Evolutionary conservation across 2,888 invertebrate genomes (phyloP).

Genomic region (Nomada goodeniana): DNA sequence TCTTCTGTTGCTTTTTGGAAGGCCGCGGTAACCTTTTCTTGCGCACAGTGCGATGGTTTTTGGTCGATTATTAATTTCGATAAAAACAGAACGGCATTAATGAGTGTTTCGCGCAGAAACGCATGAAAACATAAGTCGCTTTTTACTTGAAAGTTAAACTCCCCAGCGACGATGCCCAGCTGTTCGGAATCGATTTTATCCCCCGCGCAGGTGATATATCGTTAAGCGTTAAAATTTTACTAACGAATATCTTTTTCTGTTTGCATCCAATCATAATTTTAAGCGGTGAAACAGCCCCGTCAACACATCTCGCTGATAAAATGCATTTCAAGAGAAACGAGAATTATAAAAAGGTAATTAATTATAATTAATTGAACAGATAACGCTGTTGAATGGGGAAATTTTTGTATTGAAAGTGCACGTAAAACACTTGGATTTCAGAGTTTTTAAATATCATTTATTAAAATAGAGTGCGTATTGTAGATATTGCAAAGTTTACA

Average conservation of each 20-base stretch:
- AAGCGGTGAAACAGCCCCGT: neutral
- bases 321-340: neutral
- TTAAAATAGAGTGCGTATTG: neutral
- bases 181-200: neutral
- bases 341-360: neutral
- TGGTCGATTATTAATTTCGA: constrained; percentile 15
- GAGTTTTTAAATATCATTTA: neutral
- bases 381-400: no score
- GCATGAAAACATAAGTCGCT: neutral
- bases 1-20: constrained; percentile 5
- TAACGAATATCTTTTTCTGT: neutral
- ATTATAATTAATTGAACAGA: constrained; percentile 11
- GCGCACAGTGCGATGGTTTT: neutral
- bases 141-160: neutral
- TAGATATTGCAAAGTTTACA: no score
- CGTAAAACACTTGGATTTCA: no score
- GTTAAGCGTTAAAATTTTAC: neutral
- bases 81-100: constrained; percentile 24
- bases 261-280: neutral
- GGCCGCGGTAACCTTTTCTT: constrained; percentile 5
- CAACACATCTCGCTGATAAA: neutral
- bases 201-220: no score
- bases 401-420: no score
- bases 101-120: neutral
- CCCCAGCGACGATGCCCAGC: no score